Evolutionary conservation across 2,113 vertebrate species (phyloP).

Genomic region (Dryoscopus gambensis): DNA sequence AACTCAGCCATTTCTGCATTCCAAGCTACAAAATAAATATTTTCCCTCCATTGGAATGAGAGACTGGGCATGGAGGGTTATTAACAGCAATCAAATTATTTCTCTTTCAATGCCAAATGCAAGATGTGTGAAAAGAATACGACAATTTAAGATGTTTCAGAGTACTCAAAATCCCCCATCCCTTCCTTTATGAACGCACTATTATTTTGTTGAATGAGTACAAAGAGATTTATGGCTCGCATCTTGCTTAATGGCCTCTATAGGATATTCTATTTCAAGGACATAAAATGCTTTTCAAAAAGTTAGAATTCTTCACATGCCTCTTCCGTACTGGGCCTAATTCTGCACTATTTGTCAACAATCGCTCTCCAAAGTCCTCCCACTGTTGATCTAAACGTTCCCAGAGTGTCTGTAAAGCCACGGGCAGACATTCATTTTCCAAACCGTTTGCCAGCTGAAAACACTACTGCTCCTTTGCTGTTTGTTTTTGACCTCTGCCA

Average conservation of each 20-base stretch:
- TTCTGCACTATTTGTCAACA: slow-evolving; percentile 38
- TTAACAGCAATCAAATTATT: background rate
- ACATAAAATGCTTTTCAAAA: background rate
- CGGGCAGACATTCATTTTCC: background rate
- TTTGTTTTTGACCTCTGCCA: background rate
- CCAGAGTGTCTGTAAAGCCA: background rate
- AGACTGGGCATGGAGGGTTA: background rate
- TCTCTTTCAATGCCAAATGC: background rate
- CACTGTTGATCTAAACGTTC: background rate
- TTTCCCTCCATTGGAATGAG: background rate
- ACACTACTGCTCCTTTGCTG: background rate
- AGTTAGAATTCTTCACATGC: slow-evolving; percentile 7
- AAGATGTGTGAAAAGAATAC: background rate
- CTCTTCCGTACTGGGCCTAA: background rate
- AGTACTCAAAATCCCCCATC: background rate
- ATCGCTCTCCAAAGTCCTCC: background rate
- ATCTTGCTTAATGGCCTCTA: background rate
- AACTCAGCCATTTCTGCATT: background rate
- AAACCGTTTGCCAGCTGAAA: background rate
- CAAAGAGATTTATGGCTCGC: slow-evolving; percentile 9
- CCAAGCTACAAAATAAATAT: background rate
- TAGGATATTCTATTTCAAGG: background rate
- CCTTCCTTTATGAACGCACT: background rate
- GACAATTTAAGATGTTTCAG: background rate
- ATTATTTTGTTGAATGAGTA: background rate